Evolutionary conservation across 1,140 invertebrate genomes (phyloP), one percentile per base, ranked within the genome.

Genomic region (Drosophila melanogaster): DNA sequence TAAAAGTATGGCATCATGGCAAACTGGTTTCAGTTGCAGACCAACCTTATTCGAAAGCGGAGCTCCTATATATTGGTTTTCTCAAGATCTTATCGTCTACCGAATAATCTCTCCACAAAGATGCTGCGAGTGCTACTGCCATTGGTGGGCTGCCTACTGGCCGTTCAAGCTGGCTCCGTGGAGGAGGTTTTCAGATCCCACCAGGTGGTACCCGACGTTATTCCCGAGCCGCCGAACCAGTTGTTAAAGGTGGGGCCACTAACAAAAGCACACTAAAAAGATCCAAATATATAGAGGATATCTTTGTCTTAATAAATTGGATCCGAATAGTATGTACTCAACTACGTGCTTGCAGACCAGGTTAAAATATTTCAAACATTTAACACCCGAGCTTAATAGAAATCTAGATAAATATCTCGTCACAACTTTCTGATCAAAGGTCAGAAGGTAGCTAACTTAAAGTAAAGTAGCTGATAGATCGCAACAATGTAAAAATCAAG

Each of bases 121-220:
- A 86, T 86, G 81, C 30, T 78, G 50, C 47, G 75, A 37, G 7
- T 71, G 43, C 11, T 43, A 10, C 46, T 67, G 11, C 3, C 77
- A 17, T 12, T 76, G 7, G 17, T 67, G n/a, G 54, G 54, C 26
- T 54, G 40, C 44, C 44, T 79, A 11, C 33, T 78, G 40, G 41
- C 57, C 7, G 66, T 51, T 22, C 49, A 79, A 6, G 67, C 64
- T 7, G 44, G 14, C n/a, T 58, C 74, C 0, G 65, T 79, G 33
- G 70, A 62, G 37, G 78, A 86, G 3, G 35, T 49, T 7, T 86
- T 86, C 22, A 64, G 47, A 11, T 22, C 65, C 1, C 51, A 72
- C 53, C 53, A 75, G 41, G 70, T 90, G 1, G 85, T 91, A 7
- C 81, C 90, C n/a, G 90, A 91, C 60, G 90, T 91, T 4, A 53